These are phyloP conservation scores for Siniperca scherzeri DNA, from an alignment of 2,797 vertebrate species.

Conservation along the genomic window DNA sequence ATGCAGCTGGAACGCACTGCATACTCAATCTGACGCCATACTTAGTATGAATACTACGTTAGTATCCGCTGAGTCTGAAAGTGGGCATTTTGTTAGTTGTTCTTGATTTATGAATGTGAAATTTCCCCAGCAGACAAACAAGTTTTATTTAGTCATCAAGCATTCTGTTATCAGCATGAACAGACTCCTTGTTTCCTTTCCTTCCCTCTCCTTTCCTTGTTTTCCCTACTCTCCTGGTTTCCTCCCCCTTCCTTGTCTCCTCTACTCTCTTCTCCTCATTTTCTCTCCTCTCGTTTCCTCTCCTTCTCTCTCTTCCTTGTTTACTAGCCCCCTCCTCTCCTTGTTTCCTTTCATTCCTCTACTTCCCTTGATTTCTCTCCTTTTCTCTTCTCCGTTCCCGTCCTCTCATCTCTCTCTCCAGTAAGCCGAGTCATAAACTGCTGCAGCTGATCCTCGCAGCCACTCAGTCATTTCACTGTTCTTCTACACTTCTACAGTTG, in stretches of 20 bases:
- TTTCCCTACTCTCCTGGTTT: neutral
- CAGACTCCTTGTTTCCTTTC: neutral
- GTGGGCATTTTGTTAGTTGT: no score
- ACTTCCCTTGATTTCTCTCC: neutral
- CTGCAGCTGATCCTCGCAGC: constrained; percentile 50
- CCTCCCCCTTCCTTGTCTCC: neutral
- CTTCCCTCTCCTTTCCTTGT: neutral
- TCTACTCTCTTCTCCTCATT: no score
- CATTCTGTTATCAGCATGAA: no score
- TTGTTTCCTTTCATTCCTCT: neutral
- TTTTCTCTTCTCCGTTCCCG: neutral
- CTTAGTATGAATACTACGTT: no score
- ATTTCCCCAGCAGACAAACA: no score
- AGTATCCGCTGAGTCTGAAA: no score
- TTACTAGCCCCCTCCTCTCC: neutral
- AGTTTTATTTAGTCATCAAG: no score
- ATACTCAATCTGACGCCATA: no score
- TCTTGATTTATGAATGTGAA: no score
- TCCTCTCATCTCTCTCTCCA: constrained; percentile 26
- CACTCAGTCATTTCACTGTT: constrained; percentile 51
- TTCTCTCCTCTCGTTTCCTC: no score
- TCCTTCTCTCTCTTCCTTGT: neutral
- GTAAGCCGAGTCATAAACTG: constrained; percentile 38
- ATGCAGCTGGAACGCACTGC: no score
- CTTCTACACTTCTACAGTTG: constrained; percentile 35